Evolutionary conservation across 1,140 invertebrate species (phyloP).

Genomic region (Dreissena polymorpha): DNA sequence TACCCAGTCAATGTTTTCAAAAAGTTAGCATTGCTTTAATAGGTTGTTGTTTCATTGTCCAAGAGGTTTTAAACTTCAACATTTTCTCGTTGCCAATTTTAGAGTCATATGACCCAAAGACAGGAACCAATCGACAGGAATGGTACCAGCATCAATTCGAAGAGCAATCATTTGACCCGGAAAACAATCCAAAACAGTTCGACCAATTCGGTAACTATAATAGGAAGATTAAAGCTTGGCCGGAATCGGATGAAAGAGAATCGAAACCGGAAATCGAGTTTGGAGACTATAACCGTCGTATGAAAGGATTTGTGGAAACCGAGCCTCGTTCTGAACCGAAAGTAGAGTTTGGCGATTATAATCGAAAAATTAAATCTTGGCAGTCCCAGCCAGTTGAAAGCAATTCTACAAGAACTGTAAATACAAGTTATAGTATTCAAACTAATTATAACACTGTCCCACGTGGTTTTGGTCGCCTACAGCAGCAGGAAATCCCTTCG

Average conservation of each 20-base stretch:
- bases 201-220: constrained; percentile 48
- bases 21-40: too few species aligned
- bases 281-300: constrained; percentile 47
- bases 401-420: not conserved
- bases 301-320: constrained; percentile 32
- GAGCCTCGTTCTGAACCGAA: constrained; percentile 4
- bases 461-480: constrained; percentile 24
- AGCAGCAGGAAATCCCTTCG: constrained; percentile 15
- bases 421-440: constrained; percentile 20
- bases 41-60: too few species aligned
- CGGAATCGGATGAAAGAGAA: constrained; percentile 22
- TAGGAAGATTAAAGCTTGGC: constrained; percentile 27
- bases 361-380: constrained; percentile 40
- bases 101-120: constrained; percentile 42
- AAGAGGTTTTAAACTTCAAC: too few species aligned
- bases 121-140: constrained; percentile 21
- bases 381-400: constrained; percentile 19
- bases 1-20: too few species aligned
- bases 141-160: constrained; percentile 26
- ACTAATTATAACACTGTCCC: constrained; percentile 49
- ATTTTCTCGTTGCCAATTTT: not conserved
- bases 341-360: constrained; percentile 45
- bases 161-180: constrained; percentile 24
- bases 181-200: constrained; percentile 12
- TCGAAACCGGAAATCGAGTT: constrained; percentile 28